These are phyloP conservation scores for Lasioglossum morio DNA, from an alignment of 2,888 invertebrate species.

Conservation along the genomic window DNA sequence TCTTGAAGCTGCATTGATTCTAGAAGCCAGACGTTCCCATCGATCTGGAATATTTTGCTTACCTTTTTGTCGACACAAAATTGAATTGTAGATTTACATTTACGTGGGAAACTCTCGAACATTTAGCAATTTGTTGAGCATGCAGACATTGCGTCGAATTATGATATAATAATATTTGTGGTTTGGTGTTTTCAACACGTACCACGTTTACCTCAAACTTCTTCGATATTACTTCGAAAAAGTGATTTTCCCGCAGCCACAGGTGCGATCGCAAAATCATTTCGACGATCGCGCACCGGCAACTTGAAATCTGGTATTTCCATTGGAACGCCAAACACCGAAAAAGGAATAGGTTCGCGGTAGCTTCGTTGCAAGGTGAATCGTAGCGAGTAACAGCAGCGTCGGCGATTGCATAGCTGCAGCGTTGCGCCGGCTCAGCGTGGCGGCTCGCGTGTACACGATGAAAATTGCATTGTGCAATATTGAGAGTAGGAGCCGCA, in stretches of 20 bases:
- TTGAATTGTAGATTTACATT: too few species aligned
- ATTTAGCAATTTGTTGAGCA: too few species aligned
- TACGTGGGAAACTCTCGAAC: too few species aligned
- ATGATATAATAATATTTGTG: too few species aligned
- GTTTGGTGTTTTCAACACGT: too few species aligned
- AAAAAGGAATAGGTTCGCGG: conserved; percentile 35
- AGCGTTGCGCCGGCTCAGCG: not conserved
- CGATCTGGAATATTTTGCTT: too few species aligned
- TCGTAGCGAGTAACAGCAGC: not conserved
- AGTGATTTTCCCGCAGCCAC: not conserved
- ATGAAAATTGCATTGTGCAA: conserved; percentile 81
- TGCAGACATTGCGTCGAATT: too few species aligned
- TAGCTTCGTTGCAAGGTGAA: not conserved
- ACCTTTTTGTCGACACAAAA: too few species aligned
- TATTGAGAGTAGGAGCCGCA: conserved; percentile 75
- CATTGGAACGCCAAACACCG: conserved; percentile 33
- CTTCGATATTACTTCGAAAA: not conserved
- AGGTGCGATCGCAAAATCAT: conserved; percentile 29
- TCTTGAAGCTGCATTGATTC: too few species aligned
- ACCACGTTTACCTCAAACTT: too few species aligned
- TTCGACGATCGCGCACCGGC: conserved; percentile 11
- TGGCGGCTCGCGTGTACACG: conserved; percentile 61
- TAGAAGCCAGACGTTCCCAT: too few species aligned
- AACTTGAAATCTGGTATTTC: conserved; percentile 45
- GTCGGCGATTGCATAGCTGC: conserved; percentile 37